phyloP scores from a whole-genome alignment of 1,140 invertebrate species.

The Cheumatopsyche charites region DNA sequence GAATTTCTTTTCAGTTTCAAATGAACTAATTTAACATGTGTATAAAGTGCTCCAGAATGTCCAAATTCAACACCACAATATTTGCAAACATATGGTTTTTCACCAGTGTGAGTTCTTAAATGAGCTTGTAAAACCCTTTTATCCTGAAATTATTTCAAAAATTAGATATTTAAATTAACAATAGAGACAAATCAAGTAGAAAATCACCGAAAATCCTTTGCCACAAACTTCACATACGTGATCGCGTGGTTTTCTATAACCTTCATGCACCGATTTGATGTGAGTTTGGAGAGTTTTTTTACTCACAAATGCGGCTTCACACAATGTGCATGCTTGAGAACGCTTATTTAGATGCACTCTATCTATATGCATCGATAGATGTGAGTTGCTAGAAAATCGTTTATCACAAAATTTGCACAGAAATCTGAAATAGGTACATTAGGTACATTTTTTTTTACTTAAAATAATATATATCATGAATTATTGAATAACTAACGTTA shows the following conservation, averaged over 20 bases:
- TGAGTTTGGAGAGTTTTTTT: conserved; percentile 42
- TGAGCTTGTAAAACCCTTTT: conserved; percentile 41
- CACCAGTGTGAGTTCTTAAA: conserved; percentile 55
- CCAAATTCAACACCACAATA: conserved; percentile 54
- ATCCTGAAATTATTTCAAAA: conserved; percentile 36
- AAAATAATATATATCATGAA: neutral
- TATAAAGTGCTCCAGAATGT: conserved; percentile 55
- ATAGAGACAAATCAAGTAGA: neutral
- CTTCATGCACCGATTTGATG: conserved; percentile 39
- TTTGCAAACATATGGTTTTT: conserved; percentile 55
- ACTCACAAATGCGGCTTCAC: conserved; percentile 42
- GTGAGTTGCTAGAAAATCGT: conserved; percentile 42
- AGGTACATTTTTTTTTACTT: neutral
- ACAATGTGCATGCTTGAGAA: conserved; percentile 35
- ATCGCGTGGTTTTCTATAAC: conserved; percentile 38
- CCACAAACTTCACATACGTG: conserved; percentile 46
- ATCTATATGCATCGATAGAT: conserved; percentile 42
- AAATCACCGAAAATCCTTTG: conserved; percentile 43
- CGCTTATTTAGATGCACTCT: conserved; percentile 41
- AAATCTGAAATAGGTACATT: conserved; percentile 34
- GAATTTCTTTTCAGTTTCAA: conserved; percentile 49
- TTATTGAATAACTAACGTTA: conserved; percentile 39
- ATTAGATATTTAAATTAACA: neutral
- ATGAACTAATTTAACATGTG: conserved; percentile 53
- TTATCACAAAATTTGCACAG: conserved; percentile 38